Base-by-base conservation (phyloP, 2,888 invertebrate genomes). In the Ormia ochracea region DNA sequence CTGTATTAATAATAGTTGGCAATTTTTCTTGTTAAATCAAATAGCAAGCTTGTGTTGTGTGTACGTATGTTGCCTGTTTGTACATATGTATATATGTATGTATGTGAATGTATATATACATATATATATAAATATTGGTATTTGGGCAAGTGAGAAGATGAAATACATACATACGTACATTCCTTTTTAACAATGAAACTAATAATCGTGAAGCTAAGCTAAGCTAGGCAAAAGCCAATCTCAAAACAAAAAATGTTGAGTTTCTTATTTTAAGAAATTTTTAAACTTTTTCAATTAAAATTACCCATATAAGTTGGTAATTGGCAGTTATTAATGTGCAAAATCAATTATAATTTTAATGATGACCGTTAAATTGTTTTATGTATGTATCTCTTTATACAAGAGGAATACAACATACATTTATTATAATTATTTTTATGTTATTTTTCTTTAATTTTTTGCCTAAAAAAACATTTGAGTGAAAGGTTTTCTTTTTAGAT, bases 251-350 rank as follows among this genome's bases (percentile, higher is more conserved):
- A 41, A 41, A 14, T 17, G 7, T 14, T 17, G 14, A 6, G 14
- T 41, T 2, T 41, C 17, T 41, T 12, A 12, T 14, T 41, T 6
- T 5, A 41, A 41, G 7, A 6, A 41, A 41, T 4, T 38, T 41
- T 17, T 7, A 41, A 41, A 17, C 7, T 2, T 17, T 41, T 41
- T 14, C 41, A 41, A 17, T 41, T 41, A 17, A 41, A 14, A 17
- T 41, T 41, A 17, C 14, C 41, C 41, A 17, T 17, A 17, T 56
- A 36, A 56, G 19, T n/a, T 45, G 33, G 10, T 33, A 66, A 52
- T 50, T 19, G 17, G 52, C 52, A 66, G n/a, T 66, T 52, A 66
- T 66, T 66, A 66, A 66, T 41, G 65, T 66, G 65, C 52, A 66
- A 66, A 66, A 66, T 66, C 65, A 52, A 66, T 52, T 66, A 66